A percentile compares a stretch with the other conserved stretches of the same genome.
Conservation (phyloP, 2,888 invertebrate species). For the Agrotis exclamationis region DNA sequence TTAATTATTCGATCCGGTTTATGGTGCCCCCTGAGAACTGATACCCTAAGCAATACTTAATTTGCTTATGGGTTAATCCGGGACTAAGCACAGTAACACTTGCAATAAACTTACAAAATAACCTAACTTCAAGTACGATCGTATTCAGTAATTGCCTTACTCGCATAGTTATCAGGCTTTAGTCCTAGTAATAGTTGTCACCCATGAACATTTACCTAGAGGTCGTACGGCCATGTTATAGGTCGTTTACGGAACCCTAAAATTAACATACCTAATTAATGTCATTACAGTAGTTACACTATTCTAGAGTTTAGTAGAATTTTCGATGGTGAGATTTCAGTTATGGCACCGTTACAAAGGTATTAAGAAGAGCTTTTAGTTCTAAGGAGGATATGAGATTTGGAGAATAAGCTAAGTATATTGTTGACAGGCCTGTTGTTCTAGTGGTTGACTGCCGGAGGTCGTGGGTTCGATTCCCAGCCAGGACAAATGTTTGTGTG, state of each 20-base stretch:
- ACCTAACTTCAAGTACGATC: conserved; percentile 15
- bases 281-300: conserved; percentile 7
- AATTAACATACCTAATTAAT: conserved; percentile 50
- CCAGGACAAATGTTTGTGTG: too few species aligned
- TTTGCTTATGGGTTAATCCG: neutral
- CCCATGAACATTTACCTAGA: conserved; percentile 12
- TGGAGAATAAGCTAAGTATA: too few species aligned
- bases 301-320: conserved; percentile 9
- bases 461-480: too few species aligned
- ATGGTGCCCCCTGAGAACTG: too few species aligned
- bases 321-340: conserved; percentile 2
- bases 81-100: neutral
- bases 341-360: neutral
- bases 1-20: too few species aligned
- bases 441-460: too few species aligned
- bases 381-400: neutral
- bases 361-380: neutral
- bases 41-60: too few species aligned
- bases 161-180: conserved; percentile 8
- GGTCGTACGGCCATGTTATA: conserved; percentile 4
- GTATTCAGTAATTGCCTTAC: conserved; percentile 18
- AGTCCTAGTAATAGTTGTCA: conserved; percentile 27
- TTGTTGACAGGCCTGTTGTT: too few species aligned
- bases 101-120: conserved; percentile 1
- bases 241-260: conserved; percentile 25